Evolutionary conservation across 2,888 invertebrate species (phyloP).

Genomic region (Acanthosoma haemorrhoidale): DNA sequence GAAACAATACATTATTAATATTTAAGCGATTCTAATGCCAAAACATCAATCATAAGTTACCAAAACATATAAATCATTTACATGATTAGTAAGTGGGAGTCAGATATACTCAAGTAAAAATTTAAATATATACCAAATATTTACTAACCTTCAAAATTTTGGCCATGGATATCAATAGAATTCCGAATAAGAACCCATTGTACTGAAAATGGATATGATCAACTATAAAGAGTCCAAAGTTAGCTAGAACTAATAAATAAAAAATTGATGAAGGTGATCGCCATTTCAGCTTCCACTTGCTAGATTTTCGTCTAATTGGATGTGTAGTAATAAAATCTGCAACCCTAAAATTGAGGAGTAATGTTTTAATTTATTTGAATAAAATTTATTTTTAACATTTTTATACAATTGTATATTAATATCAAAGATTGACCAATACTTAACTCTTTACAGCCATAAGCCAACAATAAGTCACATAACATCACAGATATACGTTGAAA

Average conservation of each 20-base stretch:
- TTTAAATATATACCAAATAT: no score
- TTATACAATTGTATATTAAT: constrained; percentile 9
- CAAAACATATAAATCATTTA: no score
- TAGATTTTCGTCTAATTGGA: constrained; percentile 41
- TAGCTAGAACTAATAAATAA: constrained; percentile 66
- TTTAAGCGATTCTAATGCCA: no score
- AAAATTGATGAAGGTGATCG: constrained; percentile 52
- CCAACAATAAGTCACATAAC: constrained; percentile 71
- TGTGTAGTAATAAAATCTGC: constrained; percentile 24
- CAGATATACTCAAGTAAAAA: no score
- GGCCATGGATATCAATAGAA: constrained; percentile 72
- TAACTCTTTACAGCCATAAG: constrained; percentile 70
- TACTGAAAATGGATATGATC: constrained; percentile 99
- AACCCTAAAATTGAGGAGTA: constrained; percentile 29
- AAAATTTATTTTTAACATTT: constrained; percentile 27
- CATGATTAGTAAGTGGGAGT: no score
- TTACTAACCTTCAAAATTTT: constrained; percentile 56
- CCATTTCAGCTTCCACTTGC: constrained; percentile 50
- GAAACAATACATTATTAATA: no score
- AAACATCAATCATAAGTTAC: no score
- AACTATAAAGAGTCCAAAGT: constrained; percentile 82
- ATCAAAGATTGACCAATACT: constrained; percentile 5
- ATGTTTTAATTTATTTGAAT: no score
- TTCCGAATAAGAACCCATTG: constrained; percentile 90
- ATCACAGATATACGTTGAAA: constrained; percentile 93